A percentile compares a stretch with the other conserved stretches of the same genome.
phyloP scores from a whole-genome alignment of 2,888 invertebrate genomes.

The Megastigmus dorsalis region DNA sequence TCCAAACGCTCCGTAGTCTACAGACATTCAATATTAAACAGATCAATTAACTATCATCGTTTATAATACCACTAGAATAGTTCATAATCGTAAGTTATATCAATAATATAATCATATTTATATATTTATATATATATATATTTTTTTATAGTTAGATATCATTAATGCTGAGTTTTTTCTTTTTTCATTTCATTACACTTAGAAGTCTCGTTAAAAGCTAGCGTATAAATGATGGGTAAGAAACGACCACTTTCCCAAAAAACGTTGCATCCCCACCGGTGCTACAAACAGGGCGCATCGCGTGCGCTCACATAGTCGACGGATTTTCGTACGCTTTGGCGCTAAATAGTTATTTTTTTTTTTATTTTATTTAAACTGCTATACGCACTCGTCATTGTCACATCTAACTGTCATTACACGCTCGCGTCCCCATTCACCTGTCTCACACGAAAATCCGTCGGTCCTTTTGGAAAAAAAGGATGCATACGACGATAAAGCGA shows the following conservation, averaged over 20 bases:
- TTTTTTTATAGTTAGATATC: conserved; percentile 63
- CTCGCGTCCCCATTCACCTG: not conserved
- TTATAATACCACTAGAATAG: conserved; percentile 73
- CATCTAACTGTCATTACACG: too few species aligned
- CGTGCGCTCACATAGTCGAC: conserved; percentile 56
- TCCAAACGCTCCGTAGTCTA: conserved; percentile 75
- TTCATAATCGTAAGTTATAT: conserved; percentile 73
- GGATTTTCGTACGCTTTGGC: conserved; percentile 52
- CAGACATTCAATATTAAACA: conserved; percentile 74
- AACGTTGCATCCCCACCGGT: conserved; percentile 68
- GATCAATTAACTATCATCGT: conserved; percentile 74
- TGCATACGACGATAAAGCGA: conserved; percentile 55
- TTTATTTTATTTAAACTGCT: conserved; percentile 30
- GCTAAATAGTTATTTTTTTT: too few species aligned
- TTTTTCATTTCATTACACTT: conserved; percentile 66
- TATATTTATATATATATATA: conserved; percentile 62
- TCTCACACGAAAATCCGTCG: conserved; percentile 55
- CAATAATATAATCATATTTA: conserved; percentile 73
- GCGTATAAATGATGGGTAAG: conserved; percentile 74
- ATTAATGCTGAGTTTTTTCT: conserved; percentile 66
- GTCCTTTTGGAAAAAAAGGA: conserved; percentile 48
- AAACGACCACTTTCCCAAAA: conserved; percentile 72
- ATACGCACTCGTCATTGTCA: not conserved
- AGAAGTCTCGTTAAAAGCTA: conserved; percentile 69
- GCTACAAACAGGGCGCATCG: conserved; percentile 59